Evolutionary conservation across 2,888 invertebrate genomes (phyloP), one percentile per base, ranked within the genome.

Genomic region (Agrochola circellaris): DNA sequence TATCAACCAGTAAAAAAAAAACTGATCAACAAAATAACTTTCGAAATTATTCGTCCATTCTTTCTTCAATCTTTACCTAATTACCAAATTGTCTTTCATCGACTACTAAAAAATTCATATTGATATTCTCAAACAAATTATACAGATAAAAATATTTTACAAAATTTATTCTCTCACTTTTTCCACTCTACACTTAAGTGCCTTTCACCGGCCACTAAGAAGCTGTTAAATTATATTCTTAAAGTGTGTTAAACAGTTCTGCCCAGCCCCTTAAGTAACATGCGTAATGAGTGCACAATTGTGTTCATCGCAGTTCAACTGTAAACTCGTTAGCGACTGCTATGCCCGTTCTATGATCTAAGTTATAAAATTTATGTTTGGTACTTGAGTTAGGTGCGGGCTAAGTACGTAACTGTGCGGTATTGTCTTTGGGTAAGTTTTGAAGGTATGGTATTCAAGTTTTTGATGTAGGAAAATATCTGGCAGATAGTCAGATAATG

Each of bases 261-360:
- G 61, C 56, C 30, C 23, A 67, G 20, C 66, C 73, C 67, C 75
- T 17, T 62, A 75, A 66, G 34, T 64, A 73, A 68, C 54, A 68
- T 15, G 65, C 61, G 76, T 87, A 81, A 81, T 87, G 83, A 81
- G 64, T 77, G 87, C 82, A 90, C 91, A 93, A 93, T 93, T 91
- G 89, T 87, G 84, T 82, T 91, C 91, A 93, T 91, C 87, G 88
- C 70, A 82, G 88, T 88, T 85, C 91, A 89, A 91, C 92, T 91
- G 91, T 92, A 92, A 93, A 93, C 93, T 94, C 93, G 92, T 93
- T 93, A 93, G 88, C 82, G 90, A 90, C 89, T 92, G 89, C 89
- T 90, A 90, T 91, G 89, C 87, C 82, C 64, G 65, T 65, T 80
- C 87, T 81, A 70, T 85, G 88, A 85, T 81, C 13, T 75, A 89